These are phyloP conservation scores for Sinodicranocentrus sp. DNA, from an alignment of 2,888 invertebrate species.

Conservation along the genomic window DNA sequence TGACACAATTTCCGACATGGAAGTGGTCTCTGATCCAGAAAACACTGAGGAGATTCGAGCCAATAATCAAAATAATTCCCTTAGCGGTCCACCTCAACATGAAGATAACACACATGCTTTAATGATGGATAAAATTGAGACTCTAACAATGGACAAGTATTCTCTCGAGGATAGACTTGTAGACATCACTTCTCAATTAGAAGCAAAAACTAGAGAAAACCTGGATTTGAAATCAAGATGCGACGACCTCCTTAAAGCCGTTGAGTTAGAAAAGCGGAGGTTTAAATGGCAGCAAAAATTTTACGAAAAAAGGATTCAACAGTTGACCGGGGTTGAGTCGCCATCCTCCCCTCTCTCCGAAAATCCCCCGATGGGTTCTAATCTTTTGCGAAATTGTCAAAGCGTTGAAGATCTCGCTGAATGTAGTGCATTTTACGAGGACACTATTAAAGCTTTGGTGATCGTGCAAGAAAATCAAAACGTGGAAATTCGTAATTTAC, in stretches of 20 bases:
- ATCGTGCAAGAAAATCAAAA: constrained; percentile 15
- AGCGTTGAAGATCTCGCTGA: constrained; percentile 46
- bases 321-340: constrained; percentile 16
- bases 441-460: constrained; percentile 52
- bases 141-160: constrained; percentile 29
- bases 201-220: constrained; percentile 8
- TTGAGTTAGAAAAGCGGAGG: constrained; percentile 47
- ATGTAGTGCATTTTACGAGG: constrained; percentile 48
- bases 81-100: too few relatives aligned
- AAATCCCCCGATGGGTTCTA: too few relatives aligned
- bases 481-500: constrained; percentile 38
- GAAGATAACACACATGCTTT: constrained; percentile 1
- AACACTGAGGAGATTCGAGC: constrained; percentile 10
- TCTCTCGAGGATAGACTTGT: constrained; percentile 30
- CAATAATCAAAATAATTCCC: too few relatives aligned
- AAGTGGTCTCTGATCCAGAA: constrained; percentile 28
- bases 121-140: constrained; percentile 44
- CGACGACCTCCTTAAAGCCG: constrained; percentile 43
- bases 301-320: constrained; percentile 62
- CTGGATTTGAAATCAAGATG: constrained; percentile 26
- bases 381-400: neutral
- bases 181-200: constrained; percentile 16
- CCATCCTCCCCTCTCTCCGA: neutral
- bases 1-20: constrained; percentile 7
- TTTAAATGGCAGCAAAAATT: constrained; percentile 56